Evolutionary conservation across 1,140 invertebrate genomes (phyloP), one percentile per base, ranked within the genome.

Genomic region (Chelonus insularis): DNA sequence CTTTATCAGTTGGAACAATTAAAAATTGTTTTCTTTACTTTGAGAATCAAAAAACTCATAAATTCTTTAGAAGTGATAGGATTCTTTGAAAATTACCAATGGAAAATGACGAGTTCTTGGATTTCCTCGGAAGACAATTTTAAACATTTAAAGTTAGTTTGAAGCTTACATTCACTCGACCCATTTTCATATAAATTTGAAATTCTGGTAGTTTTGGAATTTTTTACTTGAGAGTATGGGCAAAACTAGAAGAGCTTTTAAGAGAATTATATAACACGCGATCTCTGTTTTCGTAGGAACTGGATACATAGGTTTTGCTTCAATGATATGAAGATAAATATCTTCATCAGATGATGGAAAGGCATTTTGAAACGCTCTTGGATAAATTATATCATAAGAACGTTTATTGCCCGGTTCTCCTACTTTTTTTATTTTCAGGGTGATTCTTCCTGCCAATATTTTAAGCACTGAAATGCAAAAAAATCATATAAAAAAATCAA

Each of bases 101-200:
- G 86, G 66, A 87, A 88, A 4, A 67, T 5, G 73, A 82, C 85
- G 2, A 92, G 73, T 5, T 81, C 61, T 37, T 81, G 64, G n/a
- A 91, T 84, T 69, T 89, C 68, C 5, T 80, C 66, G 0, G 74
- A 8, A 2, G 73, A 81, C 5, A 95, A 71, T 0, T 21, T 51
- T 2, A 91, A 56, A n/a, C 71, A 73, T 3, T 69, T 68, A 18
- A 82, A 64, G 71, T 90, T 83, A 23, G 82, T 63, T 66, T 74
- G 73, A 5, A 95, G 63, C 11, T 81, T 11, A 94, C 87, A 45
- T 82, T 80, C 1, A 97, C 83, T 76, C 94, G 87, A 0, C 96
- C 96, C 14, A 90, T 87, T 14, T 89, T 85, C 45, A 94, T 88
- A 72, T 90, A 98, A 52, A 97, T 85, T 0, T 95, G 92, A 84